Percentiles rank a stretch among this genome's conserved stretches.
These are phyloP conservation scores for Lamellibrachia satsuma DNA, from an alignment of 2,888 invertebrate genomes.

Conservation along the genomic window DNA sequence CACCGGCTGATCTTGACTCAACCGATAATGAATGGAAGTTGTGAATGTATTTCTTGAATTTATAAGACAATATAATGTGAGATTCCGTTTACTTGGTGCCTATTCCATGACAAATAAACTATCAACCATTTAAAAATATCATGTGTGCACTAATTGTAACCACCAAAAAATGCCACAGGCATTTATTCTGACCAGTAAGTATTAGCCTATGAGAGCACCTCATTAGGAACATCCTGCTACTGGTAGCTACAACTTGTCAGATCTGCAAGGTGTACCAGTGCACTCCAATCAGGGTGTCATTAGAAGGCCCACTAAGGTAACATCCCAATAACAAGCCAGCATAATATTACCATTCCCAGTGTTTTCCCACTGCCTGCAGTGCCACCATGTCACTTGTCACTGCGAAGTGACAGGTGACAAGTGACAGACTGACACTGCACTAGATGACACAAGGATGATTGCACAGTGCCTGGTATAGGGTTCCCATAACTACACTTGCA, in stretches of 20 bases:
- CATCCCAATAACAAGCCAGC: background rate
- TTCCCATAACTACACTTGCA: background rate
- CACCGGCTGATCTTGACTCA: too few relatives aligned
- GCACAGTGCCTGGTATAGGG: background rate
- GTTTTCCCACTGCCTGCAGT: background rate
- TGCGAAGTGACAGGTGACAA: conserved; percentile 4
- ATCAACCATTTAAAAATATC: too few relatives aligned
- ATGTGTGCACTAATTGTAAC: too few relatives aligned
- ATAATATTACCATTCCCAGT: background rate
- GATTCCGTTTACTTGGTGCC: too few relatives aligned
- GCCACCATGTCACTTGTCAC: background rate
- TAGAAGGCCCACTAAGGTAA: background rate
- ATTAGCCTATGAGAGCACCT: background rate
- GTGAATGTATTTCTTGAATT: too few relatives aligned
- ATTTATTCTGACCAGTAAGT: background rate
- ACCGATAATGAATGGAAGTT: too few relatives aligned
- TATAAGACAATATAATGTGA: too few relatives aligned
- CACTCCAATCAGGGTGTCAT: background rate
- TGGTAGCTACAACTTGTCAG: background rate
- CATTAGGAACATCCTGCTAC: background rate
- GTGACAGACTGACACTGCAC: conserved; percentile 7
- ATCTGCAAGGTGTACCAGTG: background rate
- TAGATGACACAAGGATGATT: background rate
- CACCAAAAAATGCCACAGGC: too few relatives aligned
- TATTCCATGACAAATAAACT: too few relatives aligned